These are phyloP conservation scores for Frieseomelitta varia DNA, from an alignment of 1,140 invertebrate species.

Conservation along the genomic window DNA sequence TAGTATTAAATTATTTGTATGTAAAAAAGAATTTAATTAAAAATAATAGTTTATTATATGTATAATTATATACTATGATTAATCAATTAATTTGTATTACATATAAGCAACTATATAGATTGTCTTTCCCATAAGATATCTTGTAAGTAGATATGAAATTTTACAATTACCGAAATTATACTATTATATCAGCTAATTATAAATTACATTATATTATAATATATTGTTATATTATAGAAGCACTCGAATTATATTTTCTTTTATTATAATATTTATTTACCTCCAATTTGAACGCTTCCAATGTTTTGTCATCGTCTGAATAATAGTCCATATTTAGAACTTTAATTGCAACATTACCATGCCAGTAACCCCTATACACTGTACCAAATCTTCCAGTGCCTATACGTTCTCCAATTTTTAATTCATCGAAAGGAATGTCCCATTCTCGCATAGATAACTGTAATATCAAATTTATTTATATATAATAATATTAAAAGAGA, in stretches of 20 bases:
- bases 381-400: slow-evolving; percentile 96
- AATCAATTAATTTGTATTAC: slow-evolving; percentile 2
- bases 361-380: slow-evolving; percentile 98
- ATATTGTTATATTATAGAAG: slow-evolving; percentile 7
- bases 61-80: neutral
- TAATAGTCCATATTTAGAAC: slow-evolving; percentile 95
- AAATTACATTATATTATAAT: too few species aligned
- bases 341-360: slow-evolving; percentile 99
- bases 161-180: neutral
- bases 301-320: slow-evolving; percentile 93
- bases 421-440: slow-evolving; percentile 98
- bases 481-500: neutral
- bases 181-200: neutral
- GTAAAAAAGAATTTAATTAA: neutral
- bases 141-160: neutral
- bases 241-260: neutral
- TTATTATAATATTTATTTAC: slow-evolving; percentile 76
- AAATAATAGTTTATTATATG: neutral
- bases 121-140: neutral
- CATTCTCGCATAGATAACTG: slow-evolving; percentile 96
- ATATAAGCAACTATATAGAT: neutral
- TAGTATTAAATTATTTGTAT: neutral
- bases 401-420: slow-evolving; percentile 93
- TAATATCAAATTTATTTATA: slow-evolving; percentile 26
- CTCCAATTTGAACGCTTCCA: slow-evolving; percentile 97